Conservation (phyloP, 2,113 vertebrate genomes). For the Reinhardtius hippoglossoides region DNA sequence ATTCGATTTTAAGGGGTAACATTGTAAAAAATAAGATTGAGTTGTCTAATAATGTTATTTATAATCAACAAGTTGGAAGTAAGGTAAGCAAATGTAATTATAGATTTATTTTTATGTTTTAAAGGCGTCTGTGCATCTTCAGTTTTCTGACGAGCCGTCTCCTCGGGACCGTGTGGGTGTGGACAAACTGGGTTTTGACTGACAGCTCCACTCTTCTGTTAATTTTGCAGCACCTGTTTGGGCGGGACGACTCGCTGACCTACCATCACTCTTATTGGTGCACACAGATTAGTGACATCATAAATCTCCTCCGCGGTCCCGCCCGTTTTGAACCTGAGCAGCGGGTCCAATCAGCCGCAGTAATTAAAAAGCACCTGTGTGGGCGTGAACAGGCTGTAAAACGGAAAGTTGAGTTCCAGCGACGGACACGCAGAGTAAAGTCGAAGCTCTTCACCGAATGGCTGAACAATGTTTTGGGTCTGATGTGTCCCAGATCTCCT, state of each 20-base stretch:
- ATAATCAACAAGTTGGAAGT: too few relatives aligned
- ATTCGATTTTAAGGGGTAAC: too few relatives aligned
- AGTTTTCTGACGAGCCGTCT: not conserved
- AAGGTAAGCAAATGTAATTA: too few relatives aligned
- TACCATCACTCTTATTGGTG: not conserved
- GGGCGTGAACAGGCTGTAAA: not conserved
- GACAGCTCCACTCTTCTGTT: slow-evolving; percentile 2
- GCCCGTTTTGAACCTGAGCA: not conserved
- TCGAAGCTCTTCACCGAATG: too few relatives aligned
- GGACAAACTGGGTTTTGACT: not conserved
- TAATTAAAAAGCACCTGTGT: not conserved
- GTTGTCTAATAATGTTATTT: too few relatives aligned
- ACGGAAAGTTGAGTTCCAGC: not conserved
- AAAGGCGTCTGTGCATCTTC: not conserved
- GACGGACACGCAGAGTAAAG: not conserved
- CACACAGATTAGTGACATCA: not conserved
- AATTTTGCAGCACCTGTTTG: not conserved
- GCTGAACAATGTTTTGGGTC: slow-evolving; percentile 5
- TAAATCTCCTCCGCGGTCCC: not conserved
- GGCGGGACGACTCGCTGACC: not conserved
- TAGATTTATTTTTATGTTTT: not conserved
- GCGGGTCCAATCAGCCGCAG: not conserved
- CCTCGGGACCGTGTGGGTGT: not conserved
- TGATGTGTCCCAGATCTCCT: slow-evolving; percentile 42
- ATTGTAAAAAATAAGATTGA: too few relatives aligned